Conservation (phyloP, 2,797 vertebrate species). For the Pseudopleuronectes americanus region DNA sequence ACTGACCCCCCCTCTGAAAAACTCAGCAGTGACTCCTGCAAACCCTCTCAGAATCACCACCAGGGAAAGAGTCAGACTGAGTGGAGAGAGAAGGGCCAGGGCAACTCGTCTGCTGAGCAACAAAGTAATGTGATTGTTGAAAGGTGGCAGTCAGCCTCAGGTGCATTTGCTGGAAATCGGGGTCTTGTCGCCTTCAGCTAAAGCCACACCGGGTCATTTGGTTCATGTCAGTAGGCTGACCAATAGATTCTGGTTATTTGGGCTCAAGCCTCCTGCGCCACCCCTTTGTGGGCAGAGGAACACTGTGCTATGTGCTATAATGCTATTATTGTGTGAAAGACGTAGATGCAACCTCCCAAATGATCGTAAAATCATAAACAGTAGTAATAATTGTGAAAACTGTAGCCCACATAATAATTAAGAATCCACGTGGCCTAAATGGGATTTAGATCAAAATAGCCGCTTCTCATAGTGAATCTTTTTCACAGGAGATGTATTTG, state of each 20-base stretch:
- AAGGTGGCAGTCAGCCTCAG: conserved; percentile 25
- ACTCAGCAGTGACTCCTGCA: not conserved
- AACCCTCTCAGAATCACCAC: conserved; percentile 6
- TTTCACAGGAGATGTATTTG: too few relatives aligned
- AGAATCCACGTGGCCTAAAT: conserved; percentile 9
- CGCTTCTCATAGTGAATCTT: too few relatives aligned
- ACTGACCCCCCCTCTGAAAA: not conserved
- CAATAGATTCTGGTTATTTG: conserved; percentile 1
- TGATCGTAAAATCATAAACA: not conserved
- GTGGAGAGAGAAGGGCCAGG: conserved; percentile 5
- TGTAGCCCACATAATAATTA: not conserved
- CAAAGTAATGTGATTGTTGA: conserved; percentile 38
- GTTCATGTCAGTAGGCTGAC: not conserved
- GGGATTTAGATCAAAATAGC: conserved; percentile 7
- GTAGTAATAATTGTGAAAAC: conserved; percentile 3
- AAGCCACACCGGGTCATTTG: conserved; percentile 18
- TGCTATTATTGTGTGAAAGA: not conserved
- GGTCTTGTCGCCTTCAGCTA: not conserved
- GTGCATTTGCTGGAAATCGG: not conserved
- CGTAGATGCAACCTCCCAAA: not conserved
- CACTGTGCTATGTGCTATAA: not conserved
- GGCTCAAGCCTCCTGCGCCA: not conserved
- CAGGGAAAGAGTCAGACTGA: conserved; percentile 7
- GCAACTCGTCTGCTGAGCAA: conserved; percentile 27
- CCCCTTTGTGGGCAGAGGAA: not conserved